phyloP scores from a whole-genome alignment of 2,797 vertebrate species.

The Chaenodraco wilsoni region DNA sequence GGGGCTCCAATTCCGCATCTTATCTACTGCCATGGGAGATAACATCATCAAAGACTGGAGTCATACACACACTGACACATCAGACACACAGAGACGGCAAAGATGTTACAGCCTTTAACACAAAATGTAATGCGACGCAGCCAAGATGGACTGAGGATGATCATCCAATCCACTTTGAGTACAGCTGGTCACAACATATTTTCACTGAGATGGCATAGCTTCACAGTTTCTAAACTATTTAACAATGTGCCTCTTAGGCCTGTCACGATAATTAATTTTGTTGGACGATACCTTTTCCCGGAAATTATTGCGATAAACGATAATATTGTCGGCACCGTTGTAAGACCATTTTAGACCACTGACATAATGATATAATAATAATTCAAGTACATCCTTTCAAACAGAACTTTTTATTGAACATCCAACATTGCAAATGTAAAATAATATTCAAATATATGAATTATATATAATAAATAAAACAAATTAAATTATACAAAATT shows the following conservation, averaged over 20 bases:
- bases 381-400: too few species aligned
- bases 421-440: too few species aligned
- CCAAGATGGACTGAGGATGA: background rate
- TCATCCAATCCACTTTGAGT: background rate
- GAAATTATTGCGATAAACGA: too few species aligned
- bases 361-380: too few species aligned
- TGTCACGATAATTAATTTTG: too few species aligned
- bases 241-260: background rate
- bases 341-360: too few species aligned
- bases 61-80: constrained; percentile 2
- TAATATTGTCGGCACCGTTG: too few species aligned
- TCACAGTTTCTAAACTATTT: background rate
- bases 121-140: background rate
- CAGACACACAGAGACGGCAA: constrained; percentile 2
- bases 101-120: background rate
- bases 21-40: constrained; percentile 1
- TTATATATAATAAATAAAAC: too few species aligned
- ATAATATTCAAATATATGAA: too few species aligned
- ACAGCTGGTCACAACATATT: constrained; percentile 2
- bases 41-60: background rate
- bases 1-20: constrained; percentile 17
- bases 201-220: background rate
- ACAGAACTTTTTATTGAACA: too few species aligned
- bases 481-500: too few species aligned
- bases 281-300: too few species aligned